These are phyloP conservation scores for Recurvirostra avosetta DNA, from an alignment of 2,113 vertebrate genomes.

Conservation along the genomic window DNA sequence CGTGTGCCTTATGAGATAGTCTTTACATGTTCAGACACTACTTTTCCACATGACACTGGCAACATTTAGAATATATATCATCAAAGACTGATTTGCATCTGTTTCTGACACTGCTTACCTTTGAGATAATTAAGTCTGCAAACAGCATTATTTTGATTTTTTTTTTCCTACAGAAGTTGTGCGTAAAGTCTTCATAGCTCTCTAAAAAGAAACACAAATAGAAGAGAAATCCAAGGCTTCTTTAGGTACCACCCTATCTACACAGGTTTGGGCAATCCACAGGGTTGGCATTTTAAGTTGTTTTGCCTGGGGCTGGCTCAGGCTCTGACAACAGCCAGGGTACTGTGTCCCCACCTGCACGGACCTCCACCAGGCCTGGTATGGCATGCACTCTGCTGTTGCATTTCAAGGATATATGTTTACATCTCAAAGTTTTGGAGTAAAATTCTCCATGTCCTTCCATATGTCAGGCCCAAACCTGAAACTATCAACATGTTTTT, in stretches of 20 bases:
- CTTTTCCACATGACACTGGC: not conserved
- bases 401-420: not conserved
- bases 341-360: not conserved
- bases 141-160: not conserved
- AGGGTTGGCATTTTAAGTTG: not conserved
- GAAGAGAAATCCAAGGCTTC: not conserved
- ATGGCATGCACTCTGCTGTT: fast-evolving
- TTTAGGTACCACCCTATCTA: not conserved
- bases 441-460: not conserved
- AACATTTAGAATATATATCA: not conserved
- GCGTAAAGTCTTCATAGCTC: not conserved
- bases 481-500: not conserved
- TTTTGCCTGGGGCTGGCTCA: not conserved
- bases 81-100: not conserved
- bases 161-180: not conserved
- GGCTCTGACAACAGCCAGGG: not conserved
- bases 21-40: not conserved
- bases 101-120: not conserved
- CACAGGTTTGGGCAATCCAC: not conserved
- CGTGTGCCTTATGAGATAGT: not conserved
- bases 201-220: not conserved
- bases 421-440: not conserved
- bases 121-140: not conserved
- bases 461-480: not conserved
- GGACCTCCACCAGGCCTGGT: fast-evolving